Percentiles rank a stretch among this genome's conserved stretches.
Evolutionary conservation across 2,888 invertebrate species (phyloP).

Genomic region (Troglohyphantes excavatus): DNA sequence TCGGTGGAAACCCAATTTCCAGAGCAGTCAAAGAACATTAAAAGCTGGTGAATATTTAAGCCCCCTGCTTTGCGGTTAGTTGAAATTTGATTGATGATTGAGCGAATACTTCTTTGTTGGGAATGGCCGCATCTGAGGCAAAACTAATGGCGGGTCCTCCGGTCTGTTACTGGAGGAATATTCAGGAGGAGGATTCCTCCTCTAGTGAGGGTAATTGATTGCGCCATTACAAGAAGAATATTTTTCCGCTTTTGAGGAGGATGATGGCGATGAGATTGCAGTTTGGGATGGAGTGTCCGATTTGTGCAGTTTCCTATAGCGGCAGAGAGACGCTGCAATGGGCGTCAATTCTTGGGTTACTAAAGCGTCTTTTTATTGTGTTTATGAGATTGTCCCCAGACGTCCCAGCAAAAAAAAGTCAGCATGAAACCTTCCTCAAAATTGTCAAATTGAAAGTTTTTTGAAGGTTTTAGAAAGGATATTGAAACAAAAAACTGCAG

Average conservation of each 20-base stretch:
- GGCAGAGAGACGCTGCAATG: no score
- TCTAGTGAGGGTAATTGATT: conserved; percentile 75
- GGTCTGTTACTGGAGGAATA: conserved; percentile 54
- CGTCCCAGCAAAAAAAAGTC: no score
- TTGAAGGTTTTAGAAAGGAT: no score
- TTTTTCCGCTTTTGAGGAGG: conserved; percentile 23
- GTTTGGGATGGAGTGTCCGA: neutral
- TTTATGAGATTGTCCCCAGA: no score
- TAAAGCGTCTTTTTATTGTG: no score
- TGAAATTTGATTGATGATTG: conserved; percentile 77
- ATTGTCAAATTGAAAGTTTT: no score
- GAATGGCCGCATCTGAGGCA: conserved; percentile 70
- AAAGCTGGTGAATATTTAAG: conserved; percentile 76
- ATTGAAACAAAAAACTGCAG: no score
- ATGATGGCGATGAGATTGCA: neutral
- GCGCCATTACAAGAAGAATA: conserved; percentile 49
- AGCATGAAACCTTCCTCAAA: no score
- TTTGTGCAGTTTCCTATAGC: neutral
- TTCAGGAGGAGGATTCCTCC: conserved; percentile 37
- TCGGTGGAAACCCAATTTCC: conserved; percentile 49
- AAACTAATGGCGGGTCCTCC: conserved; percentile 46
- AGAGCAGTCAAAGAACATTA: conserved; percentile 75
- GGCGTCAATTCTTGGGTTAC: no score
- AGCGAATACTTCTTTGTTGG: conserved; percentile 73
- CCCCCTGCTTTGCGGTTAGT: conserved; percentile 39